A percentile compares a stretch with the other conserved stretches of the same genome.
These are phyloP conservation scores for Bolborhynchus lineola DNA, from an alignment of 2,113 vertebrate species.

Conservation along the genomic window DNA sequence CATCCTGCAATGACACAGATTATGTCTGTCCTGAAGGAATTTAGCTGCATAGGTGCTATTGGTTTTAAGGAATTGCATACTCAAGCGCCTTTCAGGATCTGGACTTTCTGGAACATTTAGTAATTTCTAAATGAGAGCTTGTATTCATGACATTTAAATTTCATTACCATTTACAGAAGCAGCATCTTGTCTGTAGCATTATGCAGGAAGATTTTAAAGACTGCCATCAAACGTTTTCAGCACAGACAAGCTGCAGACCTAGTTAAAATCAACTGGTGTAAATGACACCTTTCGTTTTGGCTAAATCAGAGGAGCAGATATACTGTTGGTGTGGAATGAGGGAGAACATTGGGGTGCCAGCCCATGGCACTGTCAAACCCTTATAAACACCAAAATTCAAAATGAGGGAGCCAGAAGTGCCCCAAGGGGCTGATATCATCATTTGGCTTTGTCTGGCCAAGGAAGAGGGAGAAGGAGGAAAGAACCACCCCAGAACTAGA, in stretches of 20 bases:
- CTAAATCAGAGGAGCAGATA: background rate
- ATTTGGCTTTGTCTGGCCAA: background rate
- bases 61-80: background rate
- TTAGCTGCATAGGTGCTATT: background rate
- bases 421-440: background rate
- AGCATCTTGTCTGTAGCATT: background rate
- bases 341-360: rapidly evolving
- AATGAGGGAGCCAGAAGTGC: background rate
- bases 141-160: background rate
- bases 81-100: background rate
- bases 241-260: background rate
- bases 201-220: background rate
- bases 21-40: background rate
- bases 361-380: rapidly evolving
- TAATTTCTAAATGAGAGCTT: background rate
- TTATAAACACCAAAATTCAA: background rate
- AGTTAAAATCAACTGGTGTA: background rate
- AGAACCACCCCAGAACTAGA: background rate
- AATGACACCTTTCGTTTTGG: background rate
- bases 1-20: background rate
- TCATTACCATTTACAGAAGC: background rate
- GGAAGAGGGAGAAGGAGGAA: background rate
- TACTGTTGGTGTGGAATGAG: rapidly evolving
- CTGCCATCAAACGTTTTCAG: background rate
- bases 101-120: background rate